phyloP scores from a whole-genome alignment of 1,140 invertebrate species.

The Ostrea edulis region DNA sequence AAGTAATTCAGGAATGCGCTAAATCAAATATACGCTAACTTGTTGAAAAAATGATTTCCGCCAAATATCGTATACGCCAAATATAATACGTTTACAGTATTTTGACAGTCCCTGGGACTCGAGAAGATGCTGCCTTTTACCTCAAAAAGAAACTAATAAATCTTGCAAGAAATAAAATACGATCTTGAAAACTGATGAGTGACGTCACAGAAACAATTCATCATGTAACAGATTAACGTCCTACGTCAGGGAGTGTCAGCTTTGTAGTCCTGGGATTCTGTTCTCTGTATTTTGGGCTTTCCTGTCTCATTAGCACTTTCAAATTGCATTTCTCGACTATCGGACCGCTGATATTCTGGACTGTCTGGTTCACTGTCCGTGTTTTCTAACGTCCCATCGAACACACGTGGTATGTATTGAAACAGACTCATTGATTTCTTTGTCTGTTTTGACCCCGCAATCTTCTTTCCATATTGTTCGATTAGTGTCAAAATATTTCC shows the following conservation, averaged over 20 bases:
- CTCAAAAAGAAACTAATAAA: too few relatives aligned
- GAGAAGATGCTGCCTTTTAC: too few relatives aligned
- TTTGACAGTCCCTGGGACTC: too few relatives aligned
- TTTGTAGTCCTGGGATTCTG: slow-evolving; percentile 63
- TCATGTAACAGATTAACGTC: neutral
- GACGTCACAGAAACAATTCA: neutral
- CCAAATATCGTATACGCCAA: too few relatives aligned
- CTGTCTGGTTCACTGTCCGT: slow-evolving; percentile 47
- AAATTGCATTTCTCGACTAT: slow-evolving; percentile 31
- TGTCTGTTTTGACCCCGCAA: slow-evolving; percentile 32
- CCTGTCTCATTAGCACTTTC: neutral
- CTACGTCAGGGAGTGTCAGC: slow-evolving; percentile 60
- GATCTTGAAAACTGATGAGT: neutral
- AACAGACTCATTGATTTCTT: slow-evolving; percentile 55
- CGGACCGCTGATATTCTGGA: neutral
- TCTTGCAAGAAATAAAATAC: too few relatives aligned
- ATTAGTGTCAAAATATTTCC: slow-evolving; percentile 62
- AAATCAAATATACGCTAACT: too few relatives aligned
- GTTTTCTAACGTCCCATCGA: slow-evolving; percentile 59
- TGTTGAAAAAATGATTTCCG: too few relatives aligned
- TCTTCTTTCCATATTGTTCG: slow-evolving; percentile 59
- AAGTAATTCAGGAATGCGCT: too few relatives aligned
- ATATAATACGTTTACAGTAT: too few relatives aligned
- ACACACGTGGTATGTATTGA: slow-evolving; percentile 61
- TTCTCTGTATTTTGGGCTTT: slow-evolving; percentile 40